These are phyloP conservation scores for Megamerina dolium DNA, from an alignment of 2,888 invertebrate genomes.

Conservation along the genomic window DNA sequence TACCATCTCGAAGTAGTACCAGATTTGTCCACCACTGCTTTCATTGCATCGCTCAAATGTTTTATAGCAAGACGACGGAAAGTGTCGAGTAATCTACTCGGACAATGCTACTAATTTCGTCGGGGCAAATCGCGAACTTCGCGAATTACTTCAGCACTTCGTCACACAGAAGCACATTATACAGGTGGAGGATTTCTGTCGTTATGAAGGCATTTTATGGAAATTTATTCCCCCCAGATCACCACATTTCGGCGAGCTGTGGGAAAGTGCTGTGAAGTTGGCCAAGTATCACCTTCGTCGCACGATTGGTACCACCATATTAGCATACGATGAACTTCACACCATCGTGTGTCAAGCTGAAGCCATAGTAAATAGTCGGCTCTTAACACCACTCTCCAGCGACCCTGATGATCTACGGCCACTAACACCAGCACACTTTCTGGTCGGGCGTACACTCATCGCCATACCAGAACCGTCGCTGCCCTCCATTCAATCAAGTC, in stretches of 20 bases:
- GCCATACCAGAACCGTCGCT: conserved; percentile 9
- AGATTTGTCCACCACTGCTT: conserved; percentile 1
- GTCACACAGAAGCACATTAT: conserved; percentile 4
- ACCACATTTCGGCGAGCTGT: conserved; percentile 12
- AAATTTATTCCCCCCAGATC: conserved; percentile 12
- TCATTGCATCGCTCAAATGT: conserved; percentile 6
- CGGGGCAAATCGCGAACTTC: conserved; percentile 12
- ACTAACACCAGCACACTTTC: conserved; percentile 20
- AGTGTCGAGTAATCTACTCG: conserved; percentile 5
- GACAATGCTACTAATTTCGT: conserved; percentile 17
- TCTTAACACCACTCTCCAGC: conserved; percentile 23
- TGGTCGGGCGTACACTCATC: conserved; percentile 14
- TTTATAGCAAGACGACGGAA: conserved; percentile 8
- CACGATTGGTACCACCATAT: conserved; percentile 6
- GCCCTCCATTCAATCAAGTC: no score
- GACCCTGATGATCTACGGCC: conserved; percentile 22
- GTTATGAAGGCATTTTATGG: conserved; percentile 9
- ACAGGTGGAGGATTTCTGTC: background rate
- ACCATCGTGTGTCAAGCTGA: conserved; percentile 20
- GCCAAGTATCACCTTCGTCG: conserved; percentile 11
- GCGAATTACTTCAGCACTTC: conserved; percentile 2
- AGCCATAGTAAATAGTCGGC: conserved; percentile 32
- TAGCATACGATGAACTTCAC: conserved; percentile 13
- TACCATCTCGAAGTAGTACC: no score
- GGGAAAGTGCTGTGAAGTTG: conserved; percentile 13